Percentiles rank a stretch among this genome's conserved stretches.
Evolutionary conservation across 64 coral and sea anemone genomes (phyloP).

Genomic region (Dendronephthya gigantea): DNA sequence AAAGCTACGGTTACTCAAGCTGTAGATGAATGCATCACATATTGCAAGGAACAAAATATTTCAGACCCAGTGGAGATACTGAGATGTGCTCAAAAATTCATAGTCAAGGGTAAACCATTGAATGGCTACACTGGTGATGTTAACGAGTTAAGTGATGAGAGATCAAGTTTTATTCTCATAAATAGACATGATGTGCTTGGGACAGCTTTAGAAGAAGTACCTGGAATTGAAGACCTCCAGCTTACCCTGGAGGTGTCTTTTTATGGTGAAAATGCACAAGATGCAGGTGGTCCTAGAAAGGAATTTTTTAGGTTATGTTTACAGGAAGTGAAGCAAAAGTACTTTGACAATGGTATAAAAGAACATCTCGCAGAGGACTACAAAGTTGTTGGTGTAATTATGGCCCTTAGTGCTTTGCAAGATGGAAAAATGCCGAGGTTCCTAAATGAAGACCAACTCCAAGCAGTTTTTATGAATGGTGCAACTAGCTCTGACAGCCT

Average conservation of each 20-base stretch:
- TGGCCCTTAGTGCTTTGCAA: conserved; percentile 21
- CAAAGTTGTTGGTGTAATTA: conserved; percentile 20
- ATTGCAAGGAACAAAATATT: neutral
- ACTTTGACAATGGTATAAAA: conserved; percentile 31
- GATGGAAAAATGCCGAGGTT: conserved; percentile 24
- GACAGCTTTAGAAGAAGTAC: neutral
- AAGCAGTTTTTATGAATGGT: conserved; percentile 3
- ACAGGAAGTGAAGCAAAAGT: conserved; percentile 23
- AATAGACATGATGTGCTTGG: neutral
- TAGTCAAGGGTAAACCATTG: neutral
- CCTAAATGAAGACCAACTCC: neutral
- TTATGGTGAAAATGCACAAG: conserved; percentile 21
- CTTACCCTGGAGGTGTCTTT: conserved; percentile 23
- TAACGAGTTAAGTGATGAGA: neutral
- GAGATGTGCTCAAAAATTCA: neutral
- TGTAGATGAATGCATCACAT: neutral
- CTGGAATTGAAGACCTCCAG: conserved; percentile 8
- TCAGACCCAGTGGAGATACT: neutral
- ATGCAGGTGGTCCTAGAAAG: conserved; percentile 16
- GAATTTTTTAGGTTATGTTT: conserved; percentile 6
- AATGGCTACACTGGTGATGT: neutral
- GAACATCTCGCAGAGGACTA: conserved; percentile 33
- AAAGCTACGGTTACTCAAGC: neutral
- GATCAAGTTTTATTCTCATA: neutral
- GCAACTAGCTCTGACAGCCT: neutral